Base-by-base conservation (phyloP, 2,888 invertebrate genomes). In the Nycteola revayana region DNA sequence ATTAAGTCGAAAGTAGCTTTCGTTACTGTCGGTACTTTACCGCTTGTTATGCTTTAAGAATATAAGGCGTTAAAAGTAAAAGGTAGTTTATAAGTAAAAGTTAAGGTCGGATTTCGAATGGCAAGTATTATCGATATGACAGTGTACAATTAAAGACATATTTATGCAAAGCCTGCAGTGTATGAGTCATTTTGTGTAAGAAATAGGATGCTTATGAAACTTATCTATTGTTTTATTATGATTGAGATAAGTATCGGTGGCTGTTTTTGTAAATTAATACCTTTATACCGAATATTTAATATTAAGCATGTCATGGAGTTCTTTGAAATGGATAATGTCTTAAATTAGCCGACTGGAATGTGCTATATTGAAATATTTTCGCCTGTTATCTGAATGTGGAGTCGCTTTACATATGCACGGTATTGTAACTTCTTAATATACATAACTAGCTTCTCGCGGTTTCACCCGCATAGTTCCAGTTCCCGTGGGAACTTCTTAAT, bases 181-280 rank as follows among this genome's bases (percentile, higher is more conserved):
- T 70, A 73, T 83, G 81, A 83, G 70, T 83, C 79, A 81, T 74
- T 73, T 71, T 53, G 69, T 66, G 66, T 64, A 79, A 75, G 75
- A 74, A 77, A 78, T 74, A 69, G 63, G 70, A 74, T 43, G 45
- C 44, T 47, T 48, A 49, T 49, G 57, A 66, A 65, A 63, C 46
- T 46, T 61, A 60, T 60, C 64, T 64, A 66, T 72, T 75, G 72
- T 73, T 70, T 71, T 54, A 60, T 66, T 66, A 71, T 63, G 57
- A 72, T 65, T 59, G 57, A 66, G 64, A 69, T 66, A 56, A 64
- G 46, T 48, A 17, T 36, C 36, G 28, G 49, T 48, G 55, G 57
- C 42, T 54, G 44, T 69, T 67, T 66, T 71, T 66, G 57, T 65
- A 64, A 72, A 70, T 71, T 63, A 67, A 71, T 62, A 66, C n/a